Evolutionary conservation across 2,113 vertebrate genomes (phyloP), one percentile per base, ranked within the genome.

Genomic region (Thalassarche chlororhynchos): DNA sequence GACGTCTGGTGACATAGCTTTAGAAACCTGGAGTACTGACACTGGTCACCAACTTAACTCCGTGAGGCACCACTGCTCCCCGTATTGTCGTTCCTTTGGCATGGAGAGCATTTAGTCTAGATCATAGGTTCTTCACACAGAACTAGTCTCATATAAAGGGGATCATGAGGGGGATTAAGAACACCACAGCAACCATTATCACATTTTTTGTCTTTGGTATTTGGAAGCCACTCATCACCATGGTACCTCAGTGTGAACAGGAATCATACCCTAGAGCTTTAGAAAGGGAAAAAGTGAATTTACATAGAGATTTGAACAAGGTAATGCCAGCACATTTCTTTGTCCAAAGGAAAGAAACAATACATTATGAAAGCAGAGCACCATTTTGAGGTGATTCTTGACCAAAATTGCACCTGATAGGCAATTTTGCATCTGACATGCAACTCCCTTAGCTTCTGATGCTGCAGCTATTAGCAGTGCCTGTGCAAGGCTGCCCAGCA

Each of bases 71-170:
- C n/a, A 24, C 29, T n/a, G 17, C 38, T 83, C 36, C 52, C 28
- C 0, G 0, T 47, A 51, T 16, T 89, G 52, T 57, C 2, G 0
- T 60, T 82, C 21, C 51, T 69, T n/a, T 71, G 42, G 28, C 17
- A 49, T 5, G 14, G 32, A 54, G 26, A 75, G 38, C 21, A 60
- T 77, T 96, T 70, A 20, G 42, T 51, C 34, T 71, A 71, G 47
- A 84, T 54, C 42, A 42, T 4, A 55, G 16, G 18, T 24, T 88
- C 79, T 58, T 80, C 71, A 62, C 32, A 69, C 4, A 84, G 40
- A 62, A 74, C 65, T 38, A 62, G 58, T 46, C 54, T 83, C 36
- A n/a, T 34, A 78, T 38, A 82, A 89, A 58, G 34, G 54, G 23
- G 42, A 89, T 82, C 76, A 64, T 4, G 38, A 52, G 12, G 16